Evolutionary conservation across 1,140 invertebrate genomes (phyloP), one percentile per base, ranked within the genome.

Genomic region (Lepidurus apus): DNA sequence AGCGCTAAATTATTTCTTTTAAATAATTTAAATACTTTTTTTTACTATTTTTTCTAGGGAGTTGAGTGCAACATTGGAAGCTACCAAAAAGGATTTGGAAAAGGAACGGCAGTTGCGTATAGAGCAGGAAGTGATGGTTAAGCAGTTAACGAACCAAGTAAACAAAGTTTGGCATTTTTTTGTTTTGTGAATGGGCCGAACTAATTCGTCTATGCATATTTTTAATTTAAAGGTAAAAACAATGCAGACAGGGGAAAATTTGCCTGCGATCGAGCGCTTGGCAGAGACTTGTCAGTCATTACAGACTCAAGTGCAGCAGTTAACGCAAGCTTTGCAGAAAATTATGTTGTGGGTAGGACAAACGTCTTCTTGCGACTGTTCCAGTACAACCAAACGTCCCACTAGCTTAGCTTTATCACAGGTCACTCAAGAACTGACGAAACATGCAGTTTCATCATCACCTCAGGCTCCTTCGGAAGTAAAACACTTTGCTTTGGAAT

Each of bases 81-180:
- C 91, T 7, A 93, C 93, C 0, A 92, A 93, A 84, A 91, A 91
- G 5, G 92, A 93, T 13, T 82, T 95, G 24, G 93, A 95, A 82
- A 93, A 92, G 82, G 94, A 96, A 84, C 89, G 93, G 74, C 93
- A 94, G 82, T 89, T 95, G 73, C 92, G 95, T 82, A 89, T 93
- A 81, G 84, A 96, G 73, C 94, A 96, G 85, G 93, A 95, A 89
- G 93, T 96, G 85, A 93, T 93, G 6, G 95, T 95, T 79, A 93
- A 93, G 83, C 92, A 92, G 8, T 85, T 96, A 6, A 96, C 94
- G 93, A 93, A 94, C 84, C 95, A 95, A 86, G 93, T 96, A 17
- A 91, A 43, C 42, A 42, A 13, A 0, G 91, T 17, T 13, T 65
- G 6, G 1, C 4, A 65, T 65, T 34, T 34, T 34, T 34, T 34